Evolutionary conservation across 2,797 vertebrate species (phyloP), one percentile per base, ranked within the genome.

Genomic region (Setipinna tenuifilis): DNA sequence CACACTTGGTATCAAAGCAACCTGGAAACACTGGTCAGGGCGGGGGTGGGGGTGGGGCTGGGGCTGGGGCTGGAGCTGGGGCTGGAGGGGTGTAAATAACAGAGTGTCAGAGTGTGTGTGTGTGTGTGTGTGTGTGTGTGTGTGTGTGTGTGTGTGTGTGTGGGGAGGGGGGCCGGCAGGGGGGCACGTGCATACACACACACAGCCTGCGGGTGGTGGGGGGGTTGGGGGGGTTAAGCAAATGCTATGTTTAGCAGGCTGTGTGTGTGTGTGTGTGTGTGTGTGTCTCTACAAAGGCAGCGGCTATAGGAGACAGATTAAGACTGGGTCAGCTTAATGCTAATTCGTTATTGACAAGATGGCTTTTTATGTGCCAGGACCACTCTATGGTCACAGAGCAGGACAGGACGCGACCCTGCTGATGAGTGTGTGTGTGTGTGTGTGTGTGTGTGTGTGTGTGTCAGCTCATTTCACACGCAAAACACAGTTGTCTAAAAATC

Each of bases 1-100:
- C 95, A 93, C 92, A 90, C 89, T 92, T 86, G 91, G 92, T 93
- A 93, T 94, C 92, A 93, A 78, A 92, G 95, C 94, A 94, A 95
- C 95, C 95, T 94, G 94, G 95, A 92, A 93, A 95, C 94, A 95
- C 82, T 96, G 96, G 97, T 97, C 95, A 96, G 95, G n/a, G 91
- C 90, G 92, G 71, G 71, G 31, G 71, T 9, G 17, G 35, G 71
- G 31, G 25, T 28, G 31, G 31, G 68, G 46, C 4, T 48, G 46
- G 46, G 46, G 46, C 46, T 48, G 46, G 46, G 46, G 46, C 10
- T 4, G 46, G 46, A 4, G 50, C 14, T 54, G 50, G 50, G 50
- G 50, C 80, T 54, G 50, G 9, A 54, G 83, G 57, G n/a, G 58
- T 68, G 35, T 82, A 90, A 71, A 78, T 84, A 84, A 78, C 83